phyloP scores from a whole-genome alignment of 2,113 vertebrate genomes.

The Holacanthus passer region DNA sequence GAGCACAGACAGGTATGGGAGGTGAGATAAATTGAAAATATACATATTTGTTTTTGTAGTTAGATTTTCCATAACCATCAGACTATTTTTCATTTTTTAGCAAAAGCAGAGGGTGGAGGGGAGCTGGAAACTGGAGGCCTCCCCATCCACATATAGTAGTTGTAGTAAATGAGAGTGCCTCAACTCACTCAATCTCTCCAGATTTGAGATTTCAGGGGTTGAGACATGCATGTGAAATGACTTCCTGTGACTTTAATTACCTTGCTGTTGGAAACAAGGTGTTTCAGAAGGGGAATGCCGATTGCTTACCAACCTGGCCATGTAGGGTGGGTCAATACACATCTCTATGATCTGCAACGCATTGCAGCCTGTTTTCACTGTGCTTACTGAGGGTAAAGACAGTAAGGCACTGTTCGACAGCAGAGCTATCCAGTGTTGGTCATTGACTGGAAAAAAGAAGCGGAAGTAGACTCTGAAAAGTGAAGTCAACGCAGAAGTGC shows the following conservation, averaged over 20 bases:
- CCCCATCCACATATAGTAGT: constrained; percentile 29
- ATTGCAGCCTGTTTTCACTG: constrained; percentile 74
- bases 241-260: constrained; percentile 93
- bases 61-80: constrained; percentile 75
- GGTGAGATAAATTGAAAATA: constrained; percentile 87
- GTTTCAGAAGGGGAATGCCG: constrained; percentile 87
- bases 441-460: no score
- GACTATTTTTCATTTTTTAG: constrained; percentile 82
- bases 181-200: constrained; percentile 83
- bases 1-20: constrained; percentile 77
- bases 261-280: constrained; percentile 91
- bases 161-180: constrained; percentile 48
- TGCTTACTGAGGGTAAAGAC: constrained; percentile 77
- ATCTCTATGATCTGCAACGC: constrained; percentile 82
- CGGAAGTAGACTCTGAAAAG: no score
- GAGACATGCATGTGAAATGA: constrained; percentile 91
- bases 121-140: constrained; percentile 50
- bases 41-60: constrained; percentile 90
- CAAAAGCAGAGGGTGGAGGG: constrained; percentile 49
- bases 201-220: constrained; percentile 88
- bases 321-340: constrained; percentile 87
- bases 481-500: no score
- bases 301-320: constrained; percentile 84
- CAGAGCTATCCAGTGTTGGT: constrained; percentile 2
- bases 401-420: neutral